phyloP scores from a whole-genome alignment of 2,888 invertebrate species.

The Eupsilia transversa region DNA sequence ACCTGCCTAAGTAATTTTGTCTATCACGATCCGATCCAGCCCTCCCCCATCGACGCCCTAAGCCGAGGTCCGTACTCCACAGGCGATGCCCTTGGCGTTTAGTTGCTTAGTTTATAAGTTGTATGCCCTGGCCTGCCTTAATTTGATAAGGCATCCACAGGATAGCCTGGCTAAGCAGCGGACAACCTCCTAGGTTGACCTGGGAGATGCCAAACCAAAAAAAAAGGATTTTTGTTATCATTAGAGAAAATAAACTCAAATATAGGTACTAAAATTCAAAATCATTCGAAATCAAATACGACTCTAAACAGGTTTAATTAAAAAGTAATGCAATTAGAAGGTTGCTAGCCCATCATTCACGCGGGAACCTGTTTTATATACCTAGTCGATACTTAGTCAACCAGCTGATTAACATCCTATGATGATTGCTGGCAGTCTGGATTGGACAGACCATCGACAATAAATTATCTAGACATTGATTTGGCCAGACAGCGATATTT shows the following conservation, averaged over 20 bases:
- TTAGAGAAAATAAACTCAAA: background rate
- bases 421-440: constrained; percentile 9
- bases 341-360: constrained; percentile 31
- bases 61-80: background rate
- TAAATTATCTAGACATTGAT: constrained; percentile 11
- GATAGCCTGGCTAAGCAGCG: background rate
- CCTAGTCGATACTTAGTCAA: constrained; percentile 8
- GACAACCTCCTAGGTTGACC: too few species aligned
- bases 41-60: background rate
- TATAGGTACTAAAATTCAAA: background rate
- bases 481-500: constrained; percentile 1
- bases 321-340: constrained; percentile 34
- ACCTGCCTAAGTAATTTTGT: background rate
- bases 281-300: constrained; percentile 22
- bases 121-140: too few species aligned
- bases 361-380: constrained; percentile 37
- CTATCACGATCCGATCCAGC: background rate
- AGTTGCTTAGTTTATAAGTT: too few species aligned
- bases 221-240: background rate
- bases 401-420: constrained; percentile 30
- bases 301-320: constrained; percentile 30
- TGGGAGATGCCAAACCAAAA: too few species aligned
- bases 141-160: background rate
- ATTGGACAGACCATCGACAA: constrained; percentile 14
- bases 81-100: too few species aligned